Percentiles rank a stretch among this genome's conserved stretches.
Evolutionary conservation across 2,797 vertebrate species (phyloP).

Genomic region (Champsocephalus gunnari): DNA sequence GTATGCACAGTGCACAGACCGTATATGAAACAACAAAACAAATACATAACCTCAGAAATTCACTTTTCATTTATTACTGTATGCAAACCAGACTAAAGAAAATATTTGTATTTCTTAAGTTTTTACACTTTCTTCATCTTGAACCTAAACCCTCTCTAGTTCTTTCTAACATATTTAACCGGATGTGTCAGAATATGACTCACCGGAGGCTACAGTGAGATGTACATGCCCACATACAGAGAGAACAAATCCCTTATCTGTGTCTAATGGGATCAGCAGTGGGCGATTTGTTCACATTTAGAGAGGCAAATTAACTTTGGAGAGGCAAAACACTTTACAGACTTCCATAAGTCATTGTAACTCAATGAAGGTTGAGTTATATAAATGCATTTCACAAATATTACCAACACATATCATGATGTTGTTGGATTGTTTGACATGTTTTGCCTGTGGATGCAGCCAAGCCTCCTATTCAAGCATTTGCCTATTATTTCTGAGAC

Average conservation of each 20-base stretch:
- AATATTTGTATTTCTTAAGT: not conserved
- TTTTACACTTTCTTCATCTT: not conserved
- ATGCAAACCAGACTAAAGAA: not conserved
- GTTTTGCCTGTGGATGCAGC: not conserved
- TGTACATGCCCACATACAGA: constrained; percentile 57
- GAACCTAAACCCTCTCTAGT: constrained; percentile 2
- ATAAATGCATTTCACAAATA: not conserved
- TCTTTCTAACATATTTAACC: constrained; percentile 27
- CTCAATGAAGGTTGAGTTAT: not conserved
- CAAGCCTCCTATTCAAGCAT: not conserved
- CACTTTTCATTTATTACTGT: not conserved
- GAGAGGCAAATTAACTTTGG: constrained; percentile 15
- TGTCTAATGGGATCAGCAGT: constrained; percentile 36
- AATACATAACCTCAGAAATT: not conserved
- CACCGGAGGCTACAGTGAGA: constrained; percentile 30
- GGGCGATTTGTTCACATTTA: constrained; percentile 37
- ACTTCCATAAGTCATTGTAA: not conserved
- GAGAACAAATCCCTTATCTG: constrained; percentile 13
- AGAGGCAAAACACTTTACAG: not conserved
- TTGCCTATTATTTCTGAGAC: not conserved
- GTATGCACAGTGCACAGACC: not conserved
- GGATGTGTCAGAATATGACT: constrained; percentile 50
- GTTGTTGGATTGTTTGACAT: not conserved
- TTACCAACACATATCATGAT: not conserved
- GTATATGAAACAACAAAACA: not conserved